Evolutionary conservation across 2,113 vertebrate species (phyloP).

Genomic region (Corythaeola cristata): DNA sequence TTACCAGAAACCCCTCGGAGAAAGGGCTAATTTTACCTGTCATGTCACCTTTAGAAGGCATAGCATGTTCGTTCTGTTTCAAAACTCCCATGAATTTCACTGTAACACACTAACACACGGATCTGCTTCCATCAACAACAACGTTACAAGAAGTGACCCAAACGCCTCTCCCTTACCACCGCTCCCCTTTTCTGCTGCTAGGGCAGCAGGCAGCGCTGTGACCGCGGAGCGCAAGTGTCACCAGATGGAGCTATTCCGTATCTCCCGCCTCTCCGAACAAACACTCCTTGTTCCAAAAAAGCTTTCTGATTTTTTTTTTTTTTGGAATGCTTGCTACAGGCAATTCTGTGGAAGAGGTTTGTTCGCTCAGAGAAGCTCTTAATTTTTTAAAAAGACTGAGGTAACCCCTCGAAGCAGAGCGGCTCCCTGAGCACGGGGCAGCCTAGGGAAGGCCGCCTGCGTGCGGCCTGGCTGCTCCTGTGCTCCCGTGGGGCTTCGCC

Average conservation of each 20-base stretch:
- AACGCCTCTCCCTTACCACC: accelerated
- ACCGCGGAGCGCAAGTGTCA: neutral
- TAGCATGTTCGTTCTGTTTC: neutral
- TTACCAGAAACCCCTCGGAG: neutral
- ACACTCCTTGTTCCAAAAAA: neutral
- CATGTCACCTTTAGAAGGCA: neutral
- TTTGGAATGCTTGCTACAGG: neutral
- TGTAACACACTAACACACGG: accelerated
- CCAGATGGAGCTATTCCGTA: neutral
- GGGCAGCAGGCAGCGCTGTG: neutral
- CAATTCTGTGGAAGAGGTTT: neutral
- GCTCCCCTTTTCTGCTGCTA: neutral
- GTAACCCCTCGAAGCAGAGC: accelerated
- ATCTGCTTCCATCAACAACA: neutral
- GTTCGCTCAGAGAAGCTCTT: neutral
- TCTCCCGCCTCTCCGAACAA: neutral
- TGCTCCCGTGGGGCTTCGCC: neutral
- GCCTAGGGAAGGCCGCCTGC: accelerated
- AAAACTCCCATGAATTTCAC: neutral
- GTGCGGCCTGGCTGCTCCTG: neutral
- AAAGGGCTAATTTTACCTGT: neutral
- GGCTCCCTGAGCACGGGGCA: accelerated
- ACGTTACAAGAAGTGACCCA: neutral
- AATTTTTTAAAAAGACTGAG: accelerated
- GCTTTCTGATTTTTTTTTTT: neutral